Evolutionary conservation across 2,113 vertebrate genomes (phyloP).

Genomic region (Redunca redunca): DNA sequence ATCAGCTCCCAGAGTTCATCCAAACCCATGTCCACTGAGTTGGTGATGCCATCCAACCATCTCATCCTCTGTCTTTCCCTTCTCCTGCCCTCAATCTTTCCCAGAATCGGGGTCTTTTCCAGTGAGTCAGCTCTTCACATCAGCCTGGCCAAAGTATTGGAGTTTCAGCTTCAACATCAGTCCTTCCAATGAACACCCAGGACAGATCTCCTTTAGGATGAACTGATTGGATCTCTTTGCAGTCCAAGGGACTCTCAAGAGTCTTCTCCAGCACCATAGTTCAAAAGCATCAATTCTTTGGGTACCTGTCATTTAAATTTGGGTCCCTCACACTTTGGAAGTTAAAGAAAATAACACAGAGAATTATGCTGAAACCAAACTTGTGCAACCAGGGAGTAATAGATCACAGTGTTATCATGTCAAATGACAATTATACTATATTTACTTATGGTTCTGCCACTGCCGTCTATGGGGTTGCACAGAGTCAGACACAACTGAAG

Average conservation of each 20-base stretch:
- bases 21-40: background rate
- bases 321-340: background rate
- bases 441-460: background rate
- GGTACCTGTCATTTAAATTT: background rate
- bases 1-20: background rate
- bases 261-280: background rate
- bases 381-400: background rate
- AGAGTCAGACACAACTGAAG: too few relatives aligned
- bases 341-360: background rate
- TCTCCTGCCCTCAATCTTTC: background rate
- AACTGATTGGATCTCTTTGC: background rate
- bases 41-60: background rate
- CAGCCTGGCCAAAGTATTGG: background rate
- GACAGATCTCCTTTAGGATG: background rate
- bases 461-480: too few relatives aligned
- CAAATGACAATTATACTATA: background rate
- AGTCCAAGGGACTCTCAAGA: background rate
- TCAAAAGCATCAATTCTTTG: background rate
- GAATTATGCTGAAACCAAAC: background rate
- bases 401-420: background rate
- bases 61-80: background rate
- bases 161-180: background rate
- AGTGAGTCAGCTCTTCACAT: background rate
- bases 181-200: background rate
- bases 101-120: background rate